These are phyloP conservation scores for Nematostella vectensis DNA, from an alignment of 92 coral and sea anemone species.

Conservation along the genomic window DNA sequence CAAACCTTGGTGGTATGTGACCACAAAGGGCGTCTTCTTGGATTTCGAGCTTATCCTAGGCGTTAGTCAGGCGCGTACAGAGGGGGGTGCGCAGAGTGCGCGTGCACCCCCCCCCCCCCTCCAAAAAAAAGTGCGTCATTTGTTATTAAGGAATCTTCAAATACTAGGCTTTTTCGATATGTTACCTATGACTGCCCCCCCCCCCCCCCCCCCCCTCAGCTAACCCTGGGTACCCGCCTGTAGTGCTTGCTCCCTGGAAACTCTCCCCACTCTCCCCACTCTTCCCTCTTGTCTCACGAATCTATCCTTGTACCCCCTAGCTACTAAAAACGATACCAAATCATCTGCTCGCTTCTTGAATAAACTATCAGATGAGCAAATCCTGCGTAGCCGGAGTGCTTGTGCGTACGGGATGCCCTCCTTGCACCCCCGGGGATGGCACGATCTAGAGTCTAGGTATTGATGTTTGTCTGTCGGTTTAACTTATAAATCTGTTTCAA, in stretches of 20 bases:
- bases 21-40: neutral
- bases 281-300: neutral
- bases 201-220: no score
- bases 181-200: no score
- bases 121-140: no score
- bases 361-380: constrained; percentile 3
- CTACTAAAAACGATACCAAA: constrained; percentile 7
- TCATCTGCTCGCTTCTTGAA: constrained; percentile 11
- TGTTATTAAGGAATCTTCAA: no score
- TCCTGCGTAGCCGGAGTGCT: constrained; percentile 19
- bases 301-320: constrained; percentile 14
- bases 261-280: neutral
- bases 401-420: constrained; percentile 25
- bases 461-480: constrained; percentile 28
- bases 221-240: no score
- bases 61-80: no score
- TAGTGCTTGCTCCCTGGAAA: neutral
- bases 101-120: no score
- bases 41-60: neutral
- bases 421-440: constrained; percentile 24
- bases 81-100: no score
- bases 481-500: constrained; percentile 22
- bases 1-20: constrained; percentile 8
- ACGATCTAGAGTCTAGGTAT: constrained; percentile 13
- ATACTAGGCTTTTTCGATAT: no score